Conservation (phyloP, 2,113 vertebrate species). For the Monopterus albus region DNA sequence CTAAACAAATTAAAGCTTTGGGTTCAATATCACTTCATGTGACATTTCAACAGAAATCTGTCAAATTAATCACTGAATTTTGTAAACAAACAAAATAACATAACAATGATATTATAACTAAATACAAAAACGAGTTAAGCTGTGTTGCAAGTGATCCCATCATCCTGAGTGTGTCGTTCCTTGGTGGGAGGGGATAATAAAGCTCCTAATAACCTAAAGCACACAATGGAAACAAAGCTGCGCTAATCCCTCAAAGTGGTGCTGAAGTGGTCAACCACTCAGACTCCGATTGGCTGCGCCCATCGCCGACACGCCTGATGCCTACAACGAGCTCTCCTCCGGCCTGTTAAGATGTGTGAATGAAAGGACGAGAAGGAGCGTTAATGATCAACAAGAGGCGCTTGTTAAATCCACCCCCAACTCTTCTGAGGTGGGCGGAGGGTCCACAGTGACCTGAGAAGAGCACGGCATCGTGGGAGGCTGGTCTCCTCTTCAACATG, state of each 20-base stretch:
- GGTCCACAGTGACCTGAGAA: constrained; percentile 33
- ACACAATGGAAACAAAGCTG: constrained; percentile 34
- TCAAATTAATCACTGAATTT: no score
- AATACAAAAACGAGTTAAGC: no score
- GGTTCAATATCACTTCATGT: no score
- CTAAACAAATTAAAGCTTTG: no score
- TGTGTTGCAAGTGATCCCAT: constrained; percentile 4
- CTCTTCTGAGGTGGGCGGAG: constrained; percentile 22
- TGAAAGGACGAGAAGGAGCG: constrained; percentile 8
- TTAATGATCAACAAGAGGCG: constrained; percentile 42
- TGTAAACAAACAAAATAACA: no score
- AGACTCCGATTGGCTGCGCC: constrained; percentile 44
- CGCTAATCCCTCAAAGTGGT: constrained; percentile 50
- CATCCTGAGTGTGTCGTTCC: neutral
- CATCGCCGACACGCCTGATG: neutral
- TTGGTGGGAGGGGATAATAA: neutral
- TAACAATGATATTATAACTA: no score
- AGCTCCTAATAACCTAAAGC: neutral
- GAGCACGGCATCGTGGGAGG: constrained; percentile 53
- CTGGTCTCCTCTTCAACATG: constrained; percentile 55
- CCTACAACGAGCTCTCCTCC: neutral
- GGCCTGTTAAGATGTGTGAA: no score
- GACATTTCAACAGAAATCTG: no score
- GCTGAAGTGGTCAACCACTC: constrained; percentile 49
- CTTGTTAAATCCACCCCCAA: constrained; percentile 48